phyloP scores from a whole-genome alignment of 2,888 invertebrate species.

The Baccha elongata region DNA sequence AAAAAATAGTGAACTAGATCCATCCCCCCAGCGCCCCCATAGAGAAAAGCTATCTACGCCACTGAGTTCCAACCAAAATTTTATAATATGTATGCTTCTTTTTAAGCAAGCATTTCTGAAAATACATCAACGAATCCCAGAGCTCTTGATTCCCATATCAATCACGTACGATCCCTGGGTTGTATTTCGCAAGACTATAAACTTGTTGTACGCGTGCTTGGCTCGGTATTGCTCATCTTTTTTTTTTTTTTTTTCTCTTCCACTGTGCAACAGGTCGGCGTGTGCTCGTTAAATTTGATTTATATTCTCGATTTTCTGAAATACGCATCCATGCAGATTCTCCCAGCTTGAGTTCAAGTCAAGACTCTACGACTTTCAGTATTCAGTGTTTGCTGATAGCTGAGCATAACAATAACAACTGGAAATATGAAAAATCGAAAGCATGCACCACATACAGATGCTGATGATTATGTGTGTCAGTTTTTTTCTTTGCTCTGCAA shows the following conservation, averaged over 20 bases:
- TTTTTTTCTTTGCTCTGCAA: conserved; percentile 5
- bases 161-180: conserved; percentile 65
- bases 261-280: conserved; percentile 67
- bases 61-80: too few relatives aligned
- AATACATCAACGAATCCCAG: conserved; percentile 4
- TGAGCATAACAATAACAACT: conserved; percentile 2
- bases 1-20: too few relatives aligned
- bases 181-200: conserved; percentile 44
- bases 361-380: too few relatives aligned
- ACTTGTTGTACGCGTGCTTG: conserved; percentile 57
- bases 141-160: conserved; percentile 66
- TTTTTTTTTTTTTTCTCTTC: conserved; percentile 2
- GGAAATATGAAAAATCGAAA: conserved; percentile 64
- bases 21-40: too few relatives aligned
- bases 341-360: conserved; percentile 62
- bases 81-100: conserved; percentile 35
- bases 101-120: conserved; percentile 49
- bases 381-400: conserved; percentile 1
- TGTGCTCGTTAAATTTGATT: conserved; percentile 72
- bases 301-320: conserved; percentile 68
- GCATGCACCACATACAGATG: conserved; percentile 61
- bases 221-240: conserved; percentile 2
- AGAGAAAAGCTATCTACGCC: too few relatives aligned
- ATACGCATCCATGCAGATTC: conserved; percentile 69
- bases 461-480: conserved; percentile 29